Evolutionary conservation across 2,888 invertebrate species (phyloP).

Genomic region (Zonitis immaculata): DNA sequence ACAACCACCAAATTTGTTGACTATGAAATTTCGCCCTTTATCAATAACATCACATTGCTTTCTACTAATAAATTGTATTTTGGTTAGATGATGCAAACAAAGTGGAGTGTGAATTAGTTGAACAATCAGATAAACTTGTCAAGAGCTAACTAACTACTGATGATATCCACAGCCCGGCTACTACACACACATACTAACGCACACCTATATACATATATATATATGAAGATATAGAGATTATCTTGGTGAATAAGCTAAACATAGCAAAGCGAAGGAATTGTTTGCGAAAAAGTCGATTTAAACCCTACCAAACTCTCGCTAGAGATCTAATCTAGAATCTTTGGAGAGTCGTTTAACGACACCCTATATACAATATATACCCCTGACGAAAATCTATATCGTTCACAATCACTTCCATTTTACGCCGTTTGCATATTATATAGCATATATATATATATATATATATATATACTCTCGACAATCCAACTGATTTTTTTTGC

Average conservation of each 20-base stretch:
- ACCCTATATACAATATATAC: constrained; percentile 24
- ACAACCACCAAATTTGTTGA: background rate
- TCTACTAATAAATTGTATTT: background rate
- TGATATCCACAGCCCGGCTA: constrained; percentile 8
- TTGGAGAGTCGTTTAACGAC: constrained; percentile 44
- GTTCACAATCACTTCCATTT: constrained; percentile 39
- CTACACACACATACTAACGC: background rate
- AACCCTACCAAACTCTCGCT: constrained; percentile 38
- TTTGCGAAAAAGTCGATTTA: constrained; percentile 46
- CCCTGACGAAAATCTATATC: constrained; percentile 38
- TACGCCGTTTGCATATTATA: constrained; percentile 37
- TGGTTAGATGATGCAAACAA: constrained; percentile 19
- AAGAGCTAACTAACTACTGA: background rate
- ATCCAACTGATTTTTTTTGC: background rate
- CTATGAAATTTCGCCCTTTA: background rate
- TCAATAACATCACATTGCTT: background rate
- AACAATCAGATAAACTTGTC: constrained; percentile 19
- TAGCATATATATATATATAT: background rate
- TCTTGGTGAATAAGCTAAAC: constrained; percentile 22
- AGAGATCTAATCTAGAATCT: constrained; percentile 47
- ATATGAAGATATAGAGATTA: constrained; percentile 9
- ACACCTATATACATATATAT: background rate
- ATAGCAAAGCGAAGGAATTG: constrained; percentile 22
- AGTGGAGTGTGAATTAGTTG: constrained; percentile 22
- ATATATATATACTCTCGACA: background rate